phyloP scores from a whole-genome alignment of 92 coral and sea anemone species.

The Plumapathes pennacea region DNA sequence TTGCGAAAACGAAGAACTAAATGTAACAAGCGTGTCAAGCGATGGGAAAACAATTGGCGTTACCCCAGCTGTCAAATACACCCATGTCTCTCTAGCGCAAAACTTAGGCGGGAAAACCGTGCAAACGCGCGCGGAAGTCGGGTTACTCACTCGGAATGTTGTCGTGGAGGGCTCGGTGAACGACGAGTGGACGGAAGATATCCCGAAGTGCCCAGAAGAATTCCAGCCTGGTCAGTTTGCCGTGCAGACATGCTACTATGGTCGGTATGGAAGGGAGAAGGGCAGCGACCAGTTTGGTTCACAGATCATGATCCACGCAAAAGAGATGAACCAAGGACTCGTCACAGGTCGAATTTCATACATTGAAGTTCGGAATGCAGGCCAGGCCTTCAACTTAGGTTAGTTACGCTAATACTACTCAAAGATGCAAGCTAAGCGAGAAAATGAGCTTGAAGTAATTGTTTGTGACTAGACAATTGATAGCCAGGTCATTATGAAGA shows the following conservation, averaged over 20 bases:
- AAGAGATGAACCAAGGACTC: slow-evolving; percentile 64
- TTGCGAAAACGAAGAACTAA: slow-evolving; percentile 74
- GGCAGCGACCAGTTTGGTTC: slow-evolving; percentile 81
- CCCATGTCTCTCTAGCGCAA: slow-evolving; percentile 72
- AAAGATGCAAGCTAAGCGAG: too few species aligned
- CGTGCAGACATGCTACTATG: slow-evolving; percentile 80
- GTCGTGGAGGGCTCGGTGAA: slow-evolving; percentile 87
- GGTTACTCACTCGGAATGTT: slow-evolving; percentile 92
- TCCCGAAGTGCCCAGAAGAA: slow-evolving; percentile 63
- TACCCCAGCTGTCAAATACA: slow-evolving; percentile 60
- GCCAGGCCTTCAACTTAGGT: slow-evolving; percentile 88
- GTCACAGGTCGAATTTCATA: slow-evolving; percentile 82
- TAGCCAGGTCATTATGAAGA: too few species aligned
- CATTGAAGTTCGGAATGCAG: slow-evolving; percentile 82
- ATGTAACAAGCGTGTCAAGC: slow-evolving; percentile 49
- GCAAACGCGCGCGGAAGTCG: slow-evolving; percentile 89
- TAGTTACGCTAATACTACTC: too few species aligned
- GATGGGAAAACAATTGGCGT: slow-evolving; percentile 64
- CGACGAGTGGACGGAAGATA: slow-evolving; percentile 62
- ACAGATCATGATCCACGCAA: slow-evolving; percentile 88
- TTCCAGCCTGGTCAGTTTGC: slow-evolving; percentile 91
- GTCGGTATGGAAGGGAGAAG: slow-evolving; percentile 66
- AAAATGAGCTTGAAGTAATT: too few species aligned
- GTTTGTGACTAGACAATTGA: too few species aligned
- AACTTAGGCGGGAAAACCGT: slow-evolving; percentile 59